Evolutionary conservation across 2,888 invertebrate species (phyloP).

Genomic region (Idaea straminata): DNA sequence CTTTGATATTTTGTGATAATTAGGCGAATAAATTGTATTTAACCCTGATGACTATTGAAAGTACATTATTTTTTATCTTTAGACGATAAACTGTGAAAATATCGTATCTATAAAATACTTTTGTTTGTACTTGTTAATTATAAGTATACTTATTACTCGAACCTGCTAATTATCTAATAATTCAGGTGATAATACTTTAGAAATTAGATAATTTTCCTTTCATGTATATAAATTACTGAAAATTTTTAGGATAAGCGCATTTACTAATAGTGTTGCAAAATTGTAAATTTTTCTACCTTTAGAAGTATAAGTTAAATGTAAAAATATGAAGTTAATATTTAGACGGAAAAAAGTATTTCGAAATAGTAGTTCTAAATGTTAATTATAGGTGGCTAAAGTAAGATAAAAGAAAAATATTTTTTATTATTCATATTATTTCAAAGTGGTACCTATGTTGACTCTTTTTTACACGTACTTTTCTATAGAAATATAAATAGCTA

Average conservation of each 20-base stretch:
- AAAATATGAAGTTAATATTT: not conserved
- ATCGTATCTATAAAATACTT: no score
- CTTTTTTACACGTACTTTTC: no score
- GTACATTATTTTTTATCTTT: not conserved
- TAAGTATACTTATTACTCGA: not conserved
- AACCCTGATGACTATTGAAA: not conserved
- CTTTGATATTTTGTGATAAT: conserved; percentile 1
- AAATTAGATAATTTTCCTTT: not conserved
- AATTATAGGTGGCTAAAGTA: not conserved
- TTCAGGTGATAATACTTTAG: not conserved
- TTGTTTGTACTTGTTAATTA: not conserved
- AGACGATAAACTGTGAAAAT: no score
- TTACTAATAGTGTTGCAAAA: not conserved
- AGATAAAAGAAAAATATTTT: not conserved
- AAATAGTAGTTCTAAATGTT: not conserved
- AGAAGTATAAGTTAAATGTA: not conserved
- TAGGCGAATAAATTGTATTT: not conserved
- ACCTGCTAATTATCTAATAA: not conserved
- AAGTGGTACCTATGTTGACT: not conserved
- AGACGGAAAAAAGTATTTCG: not conserved
- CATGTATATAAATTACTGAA: not conserved
- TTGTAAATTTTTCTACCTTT: conserved; percentile 1
- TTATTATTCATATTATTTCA: not conserved
- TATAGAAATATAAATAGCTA: no score
- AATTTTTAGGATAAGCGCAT: not conserved